A percentile compares a stretch with the other conserved stretches of the same genome.
Evolutionary conservation across 2,113 vertebrate species (phyloP).

Genomic region (Cinclus mexicanus): DNA sequence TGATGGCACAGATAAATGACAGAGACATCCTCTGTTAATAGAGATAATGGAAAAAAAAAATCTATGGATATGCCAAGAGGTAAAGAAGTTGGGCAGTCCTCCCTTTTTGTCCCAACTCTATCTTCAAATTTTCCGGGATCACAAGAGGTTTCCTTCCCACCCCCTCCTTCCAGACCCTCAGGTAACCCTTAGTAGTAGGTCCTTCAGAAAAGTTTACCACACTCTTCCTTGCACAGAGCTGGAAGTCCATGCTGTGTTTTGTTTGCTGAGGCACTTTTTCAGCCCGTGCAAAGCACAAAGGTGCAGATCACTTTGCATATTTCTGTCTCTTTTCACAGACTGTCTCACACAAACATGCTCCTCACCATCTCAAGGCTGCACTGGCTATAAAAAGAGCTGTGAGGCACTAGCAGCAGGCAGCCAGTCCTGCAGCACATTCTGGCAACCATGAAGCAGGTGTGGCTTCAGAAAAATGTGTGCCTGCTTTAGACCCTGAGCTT

Average conservation of each 20-base stretch:
- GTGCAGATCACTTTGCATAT: neutral
- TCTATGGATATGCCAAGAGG: neutral
- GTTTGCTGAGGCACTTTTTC: neutral
- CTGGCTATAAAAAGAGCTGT: neutral
- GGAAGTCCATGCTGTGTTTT: neutral
- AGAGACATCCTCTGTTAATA: neutral
- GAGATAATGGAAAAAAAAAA: neutral
- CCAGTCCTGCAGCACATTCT: neutral
- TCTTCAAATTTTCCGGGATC: neutral
- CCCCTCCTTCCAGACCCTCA: rapidly evolving
- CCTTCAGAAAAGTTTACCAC: neutral
- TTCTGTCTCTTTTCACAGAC: neutral
- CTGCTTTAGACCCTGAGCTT: neutral
- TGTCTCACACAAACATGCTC: slow-evolving; percentile 22
- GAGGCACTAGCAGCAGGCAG: neutral
- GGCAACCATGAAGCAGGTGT: neutral
- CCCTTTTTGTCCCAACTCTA: neutral
- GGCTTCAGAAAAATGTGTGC: neutral
- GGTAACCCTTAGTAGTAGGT: neutral
- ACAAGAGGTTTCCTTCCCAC: neutral
- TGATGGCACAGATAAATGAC: neutral
- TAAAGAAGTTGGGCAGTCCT: neutral
- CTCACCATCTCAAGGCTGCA: neutral
- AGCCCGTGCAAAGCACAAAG: neutral
- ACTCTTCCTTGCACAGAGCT: neutral